phyloP scores from a whole-genome alignment of 2,113 vertebrate genomes.

The Amphiprion percula region DNA sequence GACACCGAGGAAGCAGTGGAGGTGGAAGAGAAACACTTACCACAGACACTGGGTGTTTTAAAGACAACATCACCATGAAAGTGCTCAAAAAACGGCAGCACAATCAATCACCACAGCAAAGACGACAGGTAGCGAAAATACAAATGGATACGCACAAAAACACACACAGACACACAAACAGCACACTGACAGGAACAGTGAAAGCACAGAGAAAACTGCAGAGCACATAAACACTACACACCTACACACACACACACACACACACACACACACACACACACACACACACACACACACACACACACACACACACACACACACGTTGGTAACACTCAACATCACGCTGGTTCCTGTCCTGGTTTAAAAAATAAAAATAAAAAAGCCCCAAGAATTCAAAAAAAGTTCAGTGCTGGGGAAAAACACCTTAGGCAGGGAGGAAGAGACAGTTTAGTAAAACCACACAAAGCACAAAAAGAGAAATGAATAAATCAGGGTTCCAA shows the following conservation, averaged over 20 bases:
- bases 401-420: constrained; percentile 23
- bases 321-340: constrained; percentile 14
- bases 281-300: constrained; percentile 12
- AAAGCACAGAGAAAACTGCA: constrained; percentile 12
- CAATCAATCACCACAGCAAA: constrained; percentile 72
- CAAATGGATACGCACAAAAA: constrained; percentile 42
- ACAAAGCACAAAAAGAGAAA: constrained; percentile 1
- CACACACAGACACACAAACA: constrained; percentile 4
- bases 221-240: neutral
- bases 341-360: constrained; percentile 50
- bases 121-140: constrained; percentile 59
- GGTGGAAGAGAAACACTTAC: constrained; percentile 82
- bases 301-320: neutral
- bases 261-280: neutral
- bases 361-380: constrained; percentile 23
- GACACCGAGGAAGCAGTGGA: constrained; percentile 80
- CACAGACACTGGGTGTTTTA: constrained; percentile 75
- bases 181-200: constrained; percentile 35
- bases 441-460: constrained; percentile 54
- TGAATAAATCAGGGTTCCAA: constrained; percentile 23
- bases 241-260: constrained; percentile 1
- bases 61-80: constrained; percentile 73
- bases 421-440: constrained; percentile 47
- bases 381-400: constrained; percentile 18
- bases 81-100: constrained; percentile 60